These are phyloP conservation scores for Amaurobius ferox DNA, from an alignment of 2,888 invertebrate species.

Conservation along the genomic window DNA sequence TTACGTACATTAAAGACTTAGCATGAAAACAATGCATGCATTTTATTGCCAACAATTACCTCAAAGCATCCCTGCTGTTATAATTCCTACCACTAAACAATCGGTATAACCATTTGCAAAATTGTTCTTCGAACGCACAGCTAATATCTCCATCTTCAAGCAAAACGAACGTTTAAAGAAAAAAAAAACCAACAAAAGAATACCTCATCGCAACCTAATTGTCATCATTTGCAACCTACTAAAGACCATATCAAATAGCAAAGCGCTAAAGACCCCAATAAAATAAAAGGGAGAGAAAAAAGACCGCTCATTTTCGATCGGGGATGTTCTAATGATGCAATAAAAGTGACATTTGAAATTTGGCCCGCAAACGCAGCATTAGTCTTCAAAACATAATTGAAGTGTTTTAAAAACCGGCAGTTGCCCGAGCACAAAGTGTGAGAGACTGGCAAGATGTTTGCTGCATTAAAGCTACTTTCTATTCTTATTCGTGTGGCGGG, in stretches of 20 bases:
- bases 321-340: constrained; percentile 59
- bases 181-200: neutral
- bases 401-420: constrained; percentile 65
- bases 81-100: constrained; percentile 2
- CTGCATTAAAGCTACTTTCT: constrained; percentile 69
- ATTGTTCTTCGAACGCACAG: neutral
- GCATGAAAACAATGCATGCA: no score
- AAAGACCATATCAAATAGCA: constrained; percentile 68
- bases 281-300: constrained; percentile 30
- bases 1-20: no score
- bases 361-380: constrained; percentile 64
- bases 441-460: constrained; percentile 59
- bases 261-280: constrained; percentile 60
- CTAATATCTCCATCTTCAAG: neutral
- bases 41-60: neutral
- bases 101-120: neutral
- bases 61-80: neutral
- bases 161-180: neutral
- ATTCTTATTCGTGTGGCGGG: constrained; percentile 58
- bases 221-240: constrained; percentile 65
- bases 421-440: constrained; percentile 34
- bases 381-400: constrained; percentile 63
- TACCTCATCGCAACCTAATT: constrained; percentile 49
- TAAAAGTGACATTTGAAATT: constrained; percentile 65
- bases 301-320: constrained; percentile 49